Base-by-base conservation (phyloP, 2,888 invertebrate genomes). In the Drosophila acutilabella region DNA sequence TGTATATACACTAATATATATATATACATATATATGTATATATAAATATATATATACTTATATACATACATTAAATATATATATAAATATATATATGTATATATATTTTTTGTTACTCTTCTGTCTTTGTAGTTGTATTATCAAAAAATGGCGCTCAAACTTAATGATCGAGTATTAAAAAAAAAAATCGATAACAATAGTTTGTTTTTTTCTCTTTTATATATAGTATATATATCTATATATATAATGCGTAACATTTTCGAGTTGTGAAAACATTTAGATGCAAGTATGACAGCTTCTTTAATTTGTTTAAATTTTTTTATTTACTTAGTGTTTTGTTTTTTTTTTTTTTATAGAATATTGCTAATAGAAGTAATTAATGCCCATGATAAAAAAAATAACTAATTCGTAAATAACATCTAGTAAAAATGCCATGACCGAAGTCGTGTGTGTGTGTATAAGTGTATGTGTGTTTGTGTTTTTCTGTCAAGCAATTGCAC, bases 331-430 rank as follows among this genome's bases (percentile, higher is more conserved):
- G 26, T 60, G 42, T 14, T 69, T 33, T 30, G 47, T 45, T 50
- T 73, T 57, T 5, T 11, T 3, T n/a, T 30, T 40, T 67, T 71
- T 48, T 47, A 38, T 71, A 54, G 84, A 80, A 77, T 77, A 75
- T 88, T 79, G 86, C 84, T 88, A 83, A 81, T 83, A 89, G 74
- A 90, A 84, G 74, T 71, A 60, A 69, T 66, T 71, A 62, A 69
- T 68, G 70, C 45, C 20, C 41, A 48, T 81, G 57, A 40, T 41
- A 64, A 52, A 60, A 57, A 60, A 36, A 0, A 36, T 36, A 36
- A 36, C 40, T 40, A 20, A 41, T 68, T 67, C 75, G 13, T 13
- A 36, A 36, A 8, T 23, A 70, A 48, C 53, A 42, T 64, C 59
- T 38, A 36, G 53, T 68, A 71, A 71, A 79, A 56, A 56, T 78